Evolutionary conservation across 2,797 vertebrate species (phyloP).

Genomic region (Iguana delicatissima): DNA sequence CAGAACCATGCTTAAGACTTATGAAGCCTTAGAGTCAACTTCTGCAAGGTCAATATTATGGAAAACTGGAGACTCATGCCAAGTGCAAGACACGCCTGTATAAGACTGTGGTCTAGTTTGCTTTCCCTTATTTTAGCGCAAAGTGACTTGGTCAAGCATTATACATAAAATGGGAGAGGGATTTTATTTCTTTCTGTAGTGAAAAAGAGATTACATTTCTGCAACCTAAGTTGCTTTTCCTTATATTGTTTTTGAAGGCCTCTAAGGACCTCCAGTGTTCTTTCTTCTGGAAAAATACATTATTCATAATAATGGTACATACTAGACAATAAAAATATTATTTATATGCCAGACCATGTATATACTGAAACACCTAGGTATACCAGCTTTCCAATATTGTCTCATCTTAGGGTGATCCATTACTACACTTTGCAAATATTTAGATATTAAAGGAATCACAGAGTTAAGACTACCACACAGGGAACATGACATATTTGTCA

Average conservation of each 20-base stretch:
- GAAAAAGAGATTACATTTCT: too few relatives aligned
- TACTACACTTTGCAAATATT: constrained; percentile 17
- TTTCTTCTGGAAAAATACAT: not conserved
- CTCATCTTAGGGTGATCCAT: not conserved
- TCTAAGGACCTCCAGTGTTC: not conserved
- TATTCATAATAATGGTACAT: not conserved
- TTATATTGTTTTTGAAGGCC: not conserved
- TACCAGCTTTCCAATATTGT: not conserved
- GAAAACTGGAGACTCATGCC: not conserved
- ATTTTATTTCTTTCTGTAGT: not conserved
- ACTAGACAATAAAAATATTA: not conserved
- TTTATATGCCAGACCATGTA: not conserved
- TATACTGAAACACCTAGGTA: not conserved
- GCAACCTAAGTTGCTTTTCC: not conserved
- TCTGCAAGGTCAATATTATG: not conserved
- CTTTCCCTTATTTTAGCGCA: not conserved
- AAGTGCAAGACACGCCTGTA: not conserved
- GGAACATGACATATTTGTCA: constrained; percentile 6
- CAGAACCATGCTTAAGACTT: too few relatives aligned
- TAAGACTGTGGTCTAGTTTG: not conserved
- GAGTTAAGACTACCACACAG: constrained; percentile 29
- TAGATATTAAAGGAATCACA: constrained; percentile 20
- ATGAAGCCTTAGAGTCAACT: not conserved
- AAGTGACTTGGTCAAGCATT: not conserved
- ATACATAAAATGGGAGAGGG: not conserved